A percentile compares a stretch with the other conserved stretches of the same genome.
phyloP scores from a whole-genome alignment of 2,113 vertebrate genomes.

The Lucifuga dentata region DNA sequence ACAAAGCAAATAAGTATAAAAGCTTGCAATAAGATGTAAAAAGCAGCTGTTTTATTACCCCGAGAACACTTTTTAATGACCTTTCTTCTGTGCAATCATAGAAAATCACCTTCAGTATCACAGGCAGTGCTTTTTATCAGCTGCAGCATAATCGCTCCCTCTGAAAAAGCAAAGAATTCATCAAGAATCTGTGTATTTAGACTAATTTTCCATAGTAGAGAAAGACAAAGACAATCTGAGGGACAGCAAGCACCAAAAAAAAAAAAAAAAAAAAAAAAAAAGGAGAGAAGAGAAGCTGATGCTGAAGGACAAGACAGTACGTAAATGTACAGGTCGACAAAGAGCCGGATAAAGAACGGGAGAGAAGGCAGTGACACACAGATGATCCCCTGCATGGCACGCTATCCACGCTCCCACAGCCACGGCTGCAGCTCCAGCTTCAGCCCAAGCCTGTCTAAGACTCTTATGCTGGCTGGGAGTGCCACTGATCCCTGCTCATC shows the following conservation, averaged over 20 bases:
- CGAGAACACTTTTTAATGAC: constrained; percentile 29
- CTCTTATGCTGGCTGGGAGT: constrained; percentile 58
- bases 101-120: constrained; percentile 37
- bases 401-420: constrained; percentile 42
- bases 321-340: constrained; percentile 42
- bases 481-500: constrained; percentile 74
- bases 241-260: too few relatives aligned
- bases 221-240: not conserved
- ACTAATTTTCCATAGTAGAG: constrained; percentile 11
- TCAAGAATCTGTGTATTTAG: constrained; percentile 4
- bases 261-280: not conserved
- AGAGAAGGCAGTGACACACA: constrained; percentile 30
- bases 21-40: not conserved
- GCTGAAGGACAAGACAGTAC: not conserved
- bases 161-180: constrained; percentile 27
- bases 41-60: constrained; percentile 48
- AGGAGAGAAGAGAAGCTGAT: constrained; percentile 11
- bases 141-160: constrained; percentile 27
- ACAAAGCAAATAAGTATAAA: constrained; percentile 18
- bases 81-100: constrained; percentile 37
- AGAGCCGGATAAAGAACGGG: constrained; percentile 38
- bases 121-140: constrained; percentile 34
- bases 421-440: constrained; percentile 37
- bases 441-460: constrained; percentile 69
- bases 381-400: constrained; percentile 59